Evolutionary conservation across 2,888 invertebrate species (phyloP).

Genomic region (Ichneumoninae sp.): DNA sequence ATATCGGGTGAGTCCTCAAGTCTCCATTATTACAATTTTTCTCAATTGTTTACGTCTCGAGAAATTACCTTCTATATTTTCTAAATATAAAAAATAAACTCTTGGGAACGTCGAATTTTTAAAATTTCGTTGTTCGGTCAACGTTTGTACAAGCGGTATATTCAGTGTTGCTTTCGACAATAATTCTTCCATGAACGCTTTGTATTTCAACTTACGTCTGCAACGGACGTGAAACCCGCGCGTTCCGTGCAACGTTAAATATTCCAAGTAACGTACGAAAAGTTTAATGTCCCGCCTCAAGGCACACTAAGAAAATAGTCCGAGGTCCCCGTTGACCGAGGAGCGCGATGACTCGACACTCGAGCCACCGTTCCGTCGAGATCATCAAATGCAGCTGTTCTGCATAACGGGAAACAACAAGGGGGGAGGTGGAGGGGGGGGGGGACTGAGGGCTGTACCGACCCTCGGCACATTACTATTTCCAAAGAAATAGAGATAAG

Average conservation of each 20-base stretch:
- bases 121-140: too few species aligned
- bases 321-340: constrained; percentile 26
- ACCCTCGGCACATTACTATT: constrained; percentile 13
- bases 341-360: constrained; percentile 62
- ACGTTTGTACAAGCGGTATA: too few species aligned
- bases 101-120: too few species aligned
- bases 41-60: neutral
- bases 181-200: neutral
- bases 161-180: neutral
- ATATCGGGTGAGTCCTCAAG: too few species aligned
- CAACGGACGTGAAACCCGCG: neutral
- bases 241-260: neutral
- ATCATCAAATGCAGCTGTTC: constrained; percentile 64
- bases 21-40: neutral
- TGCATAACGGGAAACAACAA: constrained; percentile 61
- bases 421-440: neutral
- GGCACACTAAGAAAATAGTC: constrained; percentile 35
- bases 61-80: neutral
- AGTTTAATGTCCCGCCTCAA: neutral
- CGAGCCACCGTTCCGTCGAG: constrained; percentile 49
- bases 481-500: constrained; percentile 17
- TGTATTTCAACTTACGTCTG: neutral
- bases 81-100: neutral
- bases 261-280: constrained; percentile 16
- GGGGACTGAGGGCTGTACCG: constrained; percentile 11